A percentile compares a stretch with the other conserved stretches of the same genome.
Evolutionary conservation across 2,113 vertebrate genomes (phyloP).

Genomic region (Muscicapa adusta): DNA sequence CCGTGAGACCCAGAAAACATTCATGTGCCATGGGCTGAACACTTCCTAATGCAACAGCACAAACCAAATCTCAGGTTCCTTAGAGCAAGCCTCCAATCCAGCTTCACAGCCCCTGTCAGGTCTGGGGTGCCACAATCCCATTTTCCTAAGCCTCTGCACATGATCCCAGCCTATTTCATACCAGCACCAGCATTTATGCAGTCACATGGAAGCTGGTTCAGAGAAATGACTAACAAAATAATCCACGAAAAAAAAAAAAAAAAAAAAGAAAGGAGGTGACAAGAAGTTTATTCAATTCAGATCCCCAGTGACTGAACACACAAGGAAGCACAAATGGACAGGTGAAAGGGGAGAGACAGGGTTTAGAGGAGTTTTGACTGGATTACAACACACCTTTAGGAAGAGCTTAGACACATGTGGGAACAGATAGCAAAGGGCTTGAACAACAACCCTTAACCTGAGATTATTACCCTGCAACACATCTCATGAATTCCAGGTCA

Average conservation of each 20-base stretch:
- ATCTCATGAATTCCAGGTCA: background rate
- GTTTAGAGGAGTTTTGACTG: background rate
- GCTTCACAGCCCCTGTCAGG: background rate
- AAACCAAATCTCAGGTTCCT: background rate
- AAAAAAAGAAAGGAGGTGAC: background rate
- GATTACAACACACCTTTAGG: background rate
- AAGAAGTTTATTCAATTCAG: background rate
- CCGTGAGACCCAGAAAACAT: background rate
- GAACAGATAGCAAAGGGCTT: background rate
- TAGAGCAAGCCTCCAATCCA: background rate
- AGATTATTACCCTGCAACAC: background rate
- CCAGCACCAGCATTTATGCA: background rate
- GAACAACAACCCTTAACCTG: background rate
- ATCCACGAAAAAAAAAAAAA: background rate
- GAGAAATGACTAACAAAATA: background rate
- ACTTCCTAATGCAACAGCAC: background rate
- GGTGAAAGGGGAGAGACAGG: background rate
- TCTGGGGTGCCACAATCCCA: background rate
- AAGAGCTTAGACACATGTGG: background rate
- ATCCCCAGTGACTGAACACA: background rate
- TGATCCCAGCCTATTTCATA: background rate
- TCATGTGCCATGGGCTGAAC: rapidly evolving
- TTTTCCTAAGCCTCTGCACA: slow-evolving; percentile 12
- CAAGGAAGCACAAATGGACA: background rate
- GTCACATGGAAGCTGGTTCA: background rate